phyloP scores from a whole-genome alignment of 2,888 invertebrate genomes.

The Calliphora vomitoria region DNA sequence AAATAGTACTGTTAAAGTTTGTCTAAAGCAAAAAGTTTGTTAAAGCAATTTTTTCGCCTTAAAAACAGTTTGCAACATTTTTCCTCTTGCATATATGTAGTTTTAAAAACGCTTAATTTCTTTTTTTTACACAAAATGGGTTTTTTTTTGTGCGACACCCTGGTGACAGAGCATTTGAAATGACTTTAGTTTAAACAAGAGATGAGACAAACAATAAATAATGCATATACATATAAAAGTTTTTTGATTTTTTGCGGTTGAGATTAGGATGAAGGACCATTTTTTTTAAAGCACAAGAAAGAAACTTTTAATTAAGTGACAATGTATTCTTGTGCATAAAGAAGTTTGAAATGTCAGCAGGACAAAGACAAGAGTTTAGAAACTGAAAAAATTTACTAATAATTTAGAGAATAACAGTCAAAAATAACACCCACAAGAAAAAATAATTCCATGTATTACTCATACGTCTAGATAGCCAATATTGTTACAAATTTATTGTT shows the following conservation, averaged over 20 bases:
- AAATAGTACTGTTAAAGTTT: background rate
- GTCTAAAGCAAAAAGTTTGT: background rate
- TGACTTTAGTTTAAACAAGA: slow-evolving; percentile 4
- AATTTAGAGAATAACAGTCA: background rate
- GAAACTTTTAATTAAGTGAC: slow-evolving; percentile 64
- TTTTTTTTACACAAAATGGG: background rate
- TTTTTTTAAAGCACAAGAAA: background rate
- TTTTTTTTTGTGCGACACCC: slow-evolving; percentile 26
- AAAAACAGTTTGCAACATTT: slow-evolving; percentile 32
- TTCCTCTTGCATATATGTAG: background rate
- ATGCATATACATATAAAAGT: slow-evolving; percentile 40
- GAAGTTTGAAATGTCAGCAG: background rate
- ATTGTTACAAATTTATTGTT: background rate
- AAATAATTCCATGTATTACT: slow-evolving; percentile 9
- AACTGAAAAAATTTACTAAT: background rate
- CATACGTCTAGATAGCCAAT: slow-evolving; percentile 7
- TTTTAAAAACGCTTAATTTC: slow-evolving; percentile 3
- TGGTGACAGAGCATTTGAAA: slow-evolving; percentile 49
- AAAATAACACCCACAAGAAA: too few species aligned
- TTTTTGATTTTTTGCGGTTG: slow-evolving; percentile 47
- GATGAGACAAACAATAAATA: background rate
- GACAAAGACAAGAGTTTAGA: background rate
- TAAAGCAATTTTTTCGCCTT: slow-evolving; percentile 32
- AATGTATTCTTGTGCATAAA: slow-evolving; percentile 9
- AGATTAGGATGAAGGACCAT: slow-evolving; percentile 58